These are phyloP conservation scores for Sarcophaga bullata DNA, from an alignment of 1,140 invertebrate genomes.

Conservation along the genomic window DNA sequence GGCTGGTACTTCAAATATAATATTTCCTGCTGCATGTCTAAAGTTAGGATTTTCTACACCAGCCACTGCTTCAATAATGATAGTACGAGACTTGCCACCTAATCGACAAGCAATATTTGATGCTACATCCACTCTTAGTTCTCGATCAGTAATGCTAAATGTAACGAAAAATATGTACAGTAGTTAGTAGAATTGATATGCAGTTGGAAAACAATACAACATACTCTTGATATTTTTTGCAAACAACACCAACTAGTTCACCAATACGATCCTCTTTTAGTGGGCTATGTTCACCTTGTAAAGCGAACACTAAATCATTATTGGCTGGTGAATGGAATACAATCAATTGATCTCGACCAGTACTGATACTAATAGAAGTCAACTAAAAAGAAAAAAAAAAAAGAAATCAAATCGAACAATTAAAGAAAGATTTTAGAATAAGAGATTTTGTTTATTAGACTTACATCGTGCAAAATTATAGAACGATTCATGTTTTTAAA, in stretches of 20 bases:
- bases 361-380: conserved; percentile 83
- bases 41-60: conserved; percentile 61
- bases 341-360: conserved; percentile 87
- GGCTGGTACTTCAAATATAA: conserved; percentile 64
- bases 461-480: conserved; percentile 81
- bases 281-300: conserved; percentile 65
- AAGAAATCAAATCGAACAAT: not conserved
- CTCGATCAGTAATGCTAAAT: conserved; percentile 53
- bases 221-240: conserved; percentile 79
- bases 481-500: conserved; percentile 90
- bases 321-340: conserved; percentile 89
- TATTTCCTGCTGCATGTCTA: conserved; percentile 54
- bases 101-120: conserved; percentile 57
- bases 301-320: conserved; percentile 88
- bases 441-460: conserved; percentile 41
- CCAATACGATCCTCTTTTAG: conserved; percentile 80
- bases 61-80: conserved; percentile 57
- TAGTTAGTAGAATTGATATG: not conserved
- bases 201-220: conserved; percentile 55
- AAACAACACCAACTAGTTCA: conserved; percentile 87
- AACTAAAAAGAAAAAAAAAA: conserved; percentile 68
- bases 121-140: conserved; percentile 61
- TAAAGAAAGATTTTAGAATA: not conserved
- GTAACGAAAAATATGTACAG: not conserved
- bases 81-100: conserved; percentile 57